phyloP scores from a whole-genome alignment of 2,797 vertebrate species.

The Xyrichtys novacula region DNA sequence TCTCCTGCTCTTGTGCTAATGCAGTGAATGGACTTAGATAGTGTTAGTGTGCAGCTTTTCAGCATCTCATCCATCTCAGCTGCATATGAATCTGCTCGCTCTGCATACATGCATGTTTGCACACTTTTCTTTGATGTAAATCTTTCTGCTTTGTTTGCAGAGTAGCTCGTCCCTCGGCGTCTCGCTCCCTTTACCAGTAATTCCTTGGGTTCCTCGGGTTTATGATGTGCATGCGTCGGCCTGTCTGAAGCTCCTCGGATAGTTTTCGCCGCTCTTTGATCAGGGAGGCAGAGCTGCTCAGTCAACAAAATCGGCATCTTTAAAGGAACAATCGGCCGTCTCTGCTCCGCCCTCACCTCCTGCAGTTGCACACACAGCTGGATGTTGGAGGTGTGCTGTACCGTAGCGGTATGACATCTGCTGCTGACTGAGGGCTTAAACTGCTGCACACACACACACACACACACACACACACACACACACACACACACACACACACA shows the following conservation, averaged over 20 bases:
- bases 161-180: conserved; percentile 11
- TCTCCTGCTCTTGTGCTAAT: conserved; percentile 60
- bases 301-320: conserved; percentile 45
- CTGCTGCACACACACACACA: conserved; percentile 20
- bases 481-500: no score
- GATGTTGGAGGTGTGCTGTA: conserved; percentile 1
- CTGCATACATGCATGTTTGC: conserved; percentile 7
- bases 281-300: conserved; percentile 35
- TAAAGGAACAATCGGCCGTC: conserved; percentile 39
- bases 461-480: no score
- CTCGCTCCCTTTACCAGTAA: conserved; percentile 1
- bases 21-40: conserved; percentile 25
- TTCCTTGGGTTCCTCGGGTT: conserved; percentile 24
- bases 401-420: conserved; percentile 29
- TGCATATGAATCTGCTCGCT: conserved; percentile 5
- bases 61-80: conserved; percentile 5
- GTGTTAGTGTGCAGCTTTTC: conserved; percentile 5
- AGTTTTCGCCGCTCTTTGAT: conserved; percentile 54
- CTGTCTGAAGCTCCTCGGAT: conserved; percentile 29
- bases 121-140: conserved; percentile 24
- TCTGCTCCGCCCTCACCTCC: conserved; percentile 19
- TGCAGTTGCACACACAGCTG: conserved; percentile 27
- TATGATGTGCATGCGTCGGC: conserved; percentile 7
- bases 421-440: conserved; percentile 55
- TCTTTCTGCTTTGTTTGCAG: conserved; percentile 35